These are phyloP conservation scores for Nematopogon swammerdamellus DNA, from an alignment of 2,888 invertebrate species.

Conservation along the genomic window DNA sequence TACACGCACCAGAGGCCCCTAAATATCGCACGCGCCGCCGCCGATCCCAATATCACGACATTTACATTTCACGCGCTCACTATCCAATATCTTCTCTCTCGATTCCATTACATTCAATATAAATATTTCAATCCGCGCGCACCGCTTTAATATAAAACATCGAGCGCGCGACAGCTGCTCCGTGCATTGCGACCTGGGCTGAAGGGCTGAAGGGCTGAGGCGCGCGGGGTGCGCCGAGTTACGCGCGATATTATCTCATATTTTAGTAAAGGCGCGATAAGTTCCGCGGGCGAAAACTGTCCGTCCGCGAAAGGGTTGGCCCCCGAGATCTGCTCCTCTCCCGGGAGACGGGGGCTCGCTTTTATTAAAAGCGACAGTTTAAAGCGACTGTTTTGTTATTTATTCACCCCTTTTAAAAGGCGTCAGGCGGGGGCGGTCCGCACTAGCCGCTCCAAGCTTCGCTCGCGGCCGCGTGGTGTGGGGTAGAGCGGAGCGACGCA, in stretches of 20 bases:
- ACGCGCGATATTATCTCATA: neutral
- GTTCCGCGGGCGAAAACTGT: neutral
- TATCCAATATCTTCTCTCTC: neutral
- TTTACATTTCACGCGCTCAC: neutral
- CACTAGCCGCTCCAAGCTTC: too few species aligned
- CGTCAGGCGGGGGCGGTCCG: neutral
- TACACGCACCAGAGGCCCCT: neutral
- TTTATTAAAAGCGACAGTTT: neutral
- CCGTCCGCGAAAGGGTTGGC: neutral
- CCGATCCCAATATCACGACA: neutral
- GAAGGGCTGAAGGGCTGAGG: too few species aligned
- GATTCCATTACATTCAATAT: neutral
- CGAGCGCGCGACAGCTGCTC: neutral
- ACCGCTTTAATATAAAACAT: neutral
- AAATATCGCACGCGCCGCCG: neutral
- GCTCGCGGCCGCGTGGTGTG: too few species aligned
- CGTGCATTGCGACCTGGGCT: too few species aligned
- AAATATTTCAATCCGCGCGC: neutral
- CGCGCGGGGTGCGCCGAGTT: too few species aligned
- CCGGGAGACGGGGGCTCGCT: neutral
- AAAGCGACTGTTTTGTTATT: constrained; percentile 2
- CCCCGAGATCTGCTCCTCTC: neutral
- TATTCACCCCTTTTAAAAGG: constrained; percentile 6
- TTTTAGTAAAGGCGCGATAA: neutral
- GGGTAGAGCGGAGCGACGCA: neutral